Evolutionary conservation across 2,797 vertebrate species (phyloP).

Genomic region (Silurus aristotelis): DNA sequence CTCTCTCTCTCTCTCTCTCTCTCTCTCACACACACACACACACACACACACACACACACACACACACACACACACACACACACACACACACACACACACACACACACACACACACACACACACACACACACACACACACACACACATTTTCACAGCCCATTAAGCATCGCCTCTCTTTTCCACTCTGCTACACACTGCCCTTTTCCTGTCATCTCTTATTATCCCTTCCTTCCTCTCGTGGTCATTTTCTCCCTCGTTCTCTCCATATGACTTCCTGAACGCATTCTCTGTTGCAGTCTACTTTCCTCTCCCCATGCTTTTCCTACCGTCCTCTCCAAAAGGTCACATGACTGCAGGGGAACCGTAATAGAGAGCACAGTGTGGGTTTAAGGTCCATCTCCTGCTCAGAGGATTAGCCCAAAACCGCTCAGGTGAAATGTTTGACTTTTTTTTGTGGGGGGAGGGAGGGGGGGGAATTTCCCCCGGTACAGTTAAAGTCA

Average conservation of each 20-base stretch:
- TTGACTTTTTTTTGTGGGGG: background rate
- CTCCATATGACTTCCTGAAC: slow-evolving; percentile 38
- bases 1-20: background rate
- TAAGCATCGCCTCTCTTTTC: slow-evolving; percentile 12
- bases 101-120: background rate
- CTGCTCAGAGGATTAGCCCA: background rate
- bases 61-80: no score
- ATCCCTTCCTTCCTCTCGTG: slow-evolving; percentile 27
- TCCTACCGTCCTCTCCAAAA: background rate
- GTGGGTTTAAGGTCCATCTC: background rate
- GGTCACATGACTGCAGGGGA: slow-evolving; percentile 14
- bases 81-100: background rate
- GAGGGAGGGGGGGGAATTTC: no score
- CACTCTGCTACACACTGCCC: slow-evolving; percentile 20
- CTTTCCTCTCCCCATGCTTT: background rate
- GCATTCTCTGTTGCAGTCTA: background rate
- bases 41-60: background rate
- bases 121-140: no score
- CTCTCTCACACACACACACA: background rate
- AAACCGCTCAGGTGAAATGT: background rate
- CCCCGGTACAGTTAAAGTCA: background rate
- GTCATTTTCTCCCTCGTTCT: slow-evolving; percentile 24
- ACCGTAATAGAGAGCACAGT: background rate
- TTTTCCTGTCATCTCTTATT: slow-evolving; percentile 35
- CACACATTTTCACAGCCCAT: slow-evolving; percentile 20